These are phyloP conservation scores for Stenopsyche tienmushanensis DNA, from an alignment of 1,140 invertebrate genomes.

Conservation along the genomic window DNA sequence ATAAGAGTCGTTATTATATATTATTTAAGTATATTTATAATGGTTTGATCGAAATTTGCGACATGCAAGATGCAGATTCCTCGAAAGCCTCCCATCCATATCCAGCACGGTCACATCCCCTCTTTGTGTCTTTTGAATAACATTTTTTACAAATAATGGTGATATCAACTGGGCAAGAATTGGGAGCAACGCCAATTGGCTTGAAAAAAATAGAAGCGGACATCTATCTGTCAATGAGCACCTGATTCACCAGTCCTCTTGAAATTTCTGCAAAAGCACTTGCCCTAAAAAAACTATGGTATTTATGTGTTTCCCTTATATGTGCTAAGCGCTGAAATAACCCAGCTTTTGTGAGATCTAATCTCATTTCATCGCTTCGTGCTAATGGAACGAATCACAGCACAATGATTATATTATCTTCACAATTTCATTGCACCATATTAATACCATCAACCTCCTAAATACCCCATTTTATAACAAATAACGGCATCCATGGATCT, in stretches of 20 bases:
- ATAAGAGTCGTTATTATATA: neutral
- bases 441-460: too few species aligned
- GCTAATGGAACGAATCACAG: too few species aligned
- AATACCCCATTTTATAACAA: too few species aligned
- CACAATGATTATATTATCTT: too few species aligned
- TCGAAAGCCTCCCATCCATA: conserved; percentile 14
- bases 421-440: too few species aligned
- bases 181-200: too few species aligned
- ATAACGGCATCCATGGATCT: too few species aligned
- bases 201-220: too few species aligned
- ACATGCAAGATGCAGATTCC: conserved; percentile 25
- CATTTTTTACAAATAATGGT: neutral
- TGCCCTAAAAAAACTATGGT: conserved; percentile 35
- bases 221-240: neutral
- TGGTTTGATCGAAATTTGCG: neutral
- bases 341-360: too few species aligned
- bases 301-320: conserved; percentile 40
- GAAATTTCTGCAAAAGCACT: conserved; percentile 28
- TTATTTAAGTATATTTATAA: conserved; percentile 1
- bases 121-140: neutral
- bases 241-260: conserved; percentile 24
- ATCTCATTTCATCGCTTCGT: too few species aligned
- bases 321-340: conserved; percentile 22
- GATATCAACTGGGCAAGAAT: neutral
- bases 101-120: conserved; percentile 14